Evolutionary conservation across 1,140 invertebrate genomes (phyloP).

Genomic region (Lerema accius): DNA sequence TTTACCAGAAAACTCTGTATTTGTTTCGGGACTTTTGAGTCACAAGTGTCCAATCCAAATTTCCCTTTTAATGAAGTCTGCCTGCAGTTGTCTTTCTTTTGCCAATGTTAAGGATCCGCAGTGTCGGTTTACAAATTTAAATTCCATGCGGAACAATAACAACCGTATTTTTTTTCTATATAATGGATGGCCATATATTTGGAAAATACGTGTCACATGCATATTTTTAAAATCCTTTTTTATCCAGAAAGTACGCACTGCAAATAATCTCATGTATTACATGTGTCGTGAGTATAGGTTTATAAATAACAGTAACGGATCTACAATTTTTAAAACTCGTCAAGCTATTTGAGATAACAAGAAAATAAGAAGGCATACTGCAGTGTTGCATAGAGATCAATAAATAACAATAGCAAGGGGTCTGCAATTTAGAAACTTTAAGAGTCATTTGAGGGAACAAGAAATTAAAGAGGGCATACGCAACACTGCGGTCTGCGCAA

Average conservation of each 20-base stretch:
- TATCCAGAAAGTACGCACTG: too few species aligned
- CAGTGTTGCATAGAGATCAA: too few species aligned
- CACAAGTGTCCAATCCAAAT: not conserved
- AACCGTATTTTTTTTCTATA: not conserved
- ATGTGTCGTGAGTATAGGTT: too few species aligned
- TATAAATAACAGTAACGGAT: too few species aligned
- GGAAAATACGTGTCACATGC: too few species aligned
- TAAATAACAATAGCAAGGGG: too few species aligned
- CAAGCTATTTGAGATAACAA: too few species aligned
- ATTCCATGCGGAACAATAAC: not conserved
- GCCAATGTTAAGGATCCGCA: not conserved
- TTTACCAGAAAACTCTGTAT: not conserved
- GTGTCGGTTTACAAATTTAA: conserved; percentile 11
- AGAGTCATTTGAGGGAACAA: conserved; percentile 4
- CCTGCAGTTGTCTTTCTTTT: not conserved
- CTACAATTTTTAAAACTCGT: too few species aligned
- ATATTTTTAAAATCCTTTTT: too few species aligned
- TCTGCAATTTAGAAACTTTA: too few species aligned
- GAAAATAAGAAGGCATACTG: too few species aligned
- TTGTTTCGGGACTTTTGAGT: not conserved
- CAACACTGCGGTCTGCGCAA: conserved; percentile 25
- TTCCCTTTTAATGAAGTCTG: not conserved
- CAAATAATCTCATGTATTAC: too few species aligned
- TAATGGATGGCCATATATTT: not conserved
- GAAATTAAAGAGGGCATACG: conserved; percentile 16